phyloP scores from a whole-genome alignment of 2,888 invertebrate species.

The Herminia tarsipennalis region DNA sequence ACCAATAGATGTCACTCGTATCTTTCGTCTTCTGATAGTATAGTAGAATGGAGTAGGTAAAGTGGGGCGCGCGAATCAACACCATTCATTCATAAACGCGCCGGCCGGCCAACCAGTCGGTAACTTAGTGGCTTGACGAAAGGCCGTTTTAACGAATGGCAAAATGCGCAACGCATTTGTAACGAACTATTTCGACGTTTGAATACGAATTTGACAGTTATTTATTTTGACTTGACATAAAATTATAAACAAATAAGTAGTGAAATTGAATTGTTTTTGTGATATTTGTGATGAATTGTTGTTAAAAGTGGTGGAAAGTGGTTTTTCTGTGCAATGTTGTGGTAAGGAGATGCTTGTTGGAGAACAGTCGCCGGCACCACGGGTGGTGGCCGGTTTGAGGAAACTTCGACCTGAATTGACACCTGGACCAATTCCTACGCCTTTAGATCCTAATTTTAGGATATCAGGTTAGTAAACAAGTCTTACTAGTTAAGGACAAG shows the following conservation, averaged over 20 bases:
- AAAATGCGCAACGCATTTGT: slow-evolving; percentile 60
- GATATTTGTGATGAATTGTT: slow-evolving; percentile 48
- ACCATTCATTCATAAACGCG: slow-evolving; percentile 72
- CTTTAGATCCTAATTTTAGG: slow-evolving; percentile 75
- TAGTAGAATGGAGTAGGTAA: slow-evolving; percentile 53
- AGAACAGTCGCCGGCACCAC: slow-evolving; percentile 81
- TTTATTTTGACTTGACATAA: slow-evolving; percentile 36
- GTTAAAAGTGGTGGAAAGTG: slow-evolving; percentile 63
- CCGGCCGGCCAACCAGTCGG: slow-evolving; percentile 62
- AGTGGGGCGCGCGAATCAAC: slow-evolving; percentile 47
- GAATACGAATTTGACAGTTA: slow-evolving; percentile 70
- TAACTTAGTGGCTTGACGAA: slow-evolving; percentile 21
- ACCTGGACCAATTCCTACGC: slow-evolving; percentile 75
- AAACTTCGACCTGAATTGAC: slow-evolving; percentile 80
- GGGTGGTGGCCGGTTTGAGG: slow-evolving; percentile 82
- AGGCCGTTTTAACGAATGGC: slow-evolving; percentile 34
- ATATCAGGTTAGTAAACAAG: slow-evolving; percentile 72
- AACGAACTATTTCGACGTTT: slow-evolving; percentile 79
- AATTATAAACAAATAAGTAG: slow-evolving; percentile 29
- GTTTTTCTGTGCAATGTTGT: slow-evolving; percentile 69
- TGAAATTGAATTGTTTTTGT: slow-evolving; percentile 39
- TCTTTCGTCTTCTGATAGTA: not conserved
- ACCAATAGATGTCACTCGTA: not conserved
- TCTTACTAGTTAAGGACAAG: too few species aligned
- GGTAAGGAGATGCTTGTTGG: slow-evolving; percentile 80